These are phyloP conservation scores for Adoxophyes honmai DNA, from an alignment of 1,140 invertebrate species.

Conservation along the genomic window DNA sequence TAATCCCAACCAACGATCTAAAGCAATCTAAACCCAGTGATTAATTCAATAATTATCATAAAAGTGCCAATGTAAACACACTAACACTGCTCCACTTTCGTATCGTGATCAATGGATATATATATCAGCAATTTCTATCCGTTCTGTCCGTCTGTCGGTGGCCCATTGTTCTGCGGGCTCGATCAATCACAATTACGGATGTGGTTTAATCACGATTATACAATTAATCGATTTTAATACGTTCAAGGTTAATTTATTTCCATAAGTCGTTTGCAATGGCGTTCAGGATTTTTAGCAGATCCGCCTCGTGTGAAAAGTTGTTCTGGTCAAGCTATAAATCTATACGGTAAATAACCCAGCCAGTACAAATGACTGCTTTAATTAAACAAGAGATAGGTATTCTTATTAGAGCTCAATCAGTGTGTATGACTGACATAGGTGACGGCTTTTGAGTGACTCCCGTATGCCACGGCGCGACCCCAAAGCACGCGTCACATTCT, in stretches of 20 bases:
- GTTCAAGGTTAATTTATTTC: slow-evolving; percentile 39
- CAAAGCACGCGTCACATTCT: no score
- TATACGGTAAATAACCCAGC: no score
- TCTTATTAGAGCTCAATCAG: no score
- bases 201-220: slow-evolving; percentile 55
- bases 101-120: slow-evolving; percentile 41
- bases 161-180: slow-evolving; percentile 36
- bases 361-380: no score
- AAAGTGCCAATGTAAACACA: slow-evolving; percentile 6
- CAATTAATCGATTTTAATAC: slow-evolving; percentile 53
- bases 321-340: no score
- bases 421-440: no score
- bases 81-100: slow-evolving; percentile 25
- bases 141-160: slow-evolving; percentile 26
- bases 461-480: no score
- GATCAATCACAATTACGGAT: slow-evolving; percentile 59
- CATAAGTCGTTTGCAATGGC: slow-evolving; percentile 9
- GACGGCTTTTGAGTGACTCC: no score
- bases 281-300: slow-evolving; percentile 1
- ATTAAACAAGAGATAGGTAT: no score
- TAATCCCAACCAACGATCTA: no score
- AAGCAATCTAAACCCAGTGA: not conserved
- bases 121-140: slow-evolving; percentile 34
- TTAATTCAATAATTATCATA: slow-evolving; percentile 11
- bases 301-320: not conserved